phyloP scores from a whole-genome alignment of 2,888 invertebrate genomes.

The Diploptera punctata region DNA sequence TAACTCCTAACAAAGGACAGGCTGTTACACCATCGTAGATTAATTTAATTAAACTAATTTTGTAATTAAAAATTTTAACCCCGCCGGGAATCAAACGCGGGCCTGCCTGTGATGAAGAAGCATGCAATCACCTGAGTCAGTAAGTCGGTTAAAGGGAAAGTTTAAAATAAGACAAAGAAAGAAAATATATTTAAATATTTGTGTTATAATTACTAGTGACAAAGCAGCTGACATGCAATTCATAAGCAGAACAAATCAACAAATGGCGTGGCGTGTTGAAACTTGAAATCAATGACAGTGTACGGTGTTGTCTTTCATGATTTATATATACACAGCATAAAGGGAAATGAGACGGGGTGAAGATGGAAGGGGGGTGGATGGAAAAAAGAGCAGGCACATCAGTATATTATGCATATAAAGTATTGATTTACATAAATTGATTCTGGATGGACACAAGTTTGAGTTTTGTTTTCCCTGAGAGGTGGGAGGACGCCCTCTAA shows the following conservation, averaged over 20 bases:
- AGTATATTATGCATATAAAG: conserved; percentile 20
- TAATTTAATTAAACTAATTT: too few species aligned
- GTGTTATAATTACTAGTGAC: too few species aligned
- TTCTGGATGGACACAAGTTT: conserved; percentile 23
- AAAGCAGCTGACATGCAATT: too few species aligned
- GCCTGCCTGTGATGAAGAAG: too few species aligned
- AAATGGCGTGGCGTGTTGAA: background rate
- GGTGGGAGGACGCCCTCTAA: background rate
- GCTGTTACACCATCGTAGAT: too few species aligned
- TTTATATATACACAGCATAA: conserved; percentile 26
- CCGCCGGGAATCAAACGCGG: too few species aligned
- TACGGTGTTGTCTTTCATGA: conserved; percentile 15
- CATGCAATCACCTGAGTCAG: too few species aligned
- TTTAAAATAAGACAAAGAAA: too few species aligned
- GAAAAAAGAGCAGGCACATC: background rate
- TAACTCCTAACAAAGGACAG: too few species aligned
- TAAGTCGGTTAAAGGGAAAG: too few species aligned
- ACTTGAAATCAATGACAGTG: background rate
- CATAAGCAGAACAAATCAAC: background rate
- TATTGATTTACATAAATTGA: conserved; percentile 34
- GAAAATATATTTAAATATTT: too few species aligned
- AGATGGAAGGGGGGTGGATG: conserved; percentile 35
- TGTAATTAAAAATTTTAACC: too few species aligned
- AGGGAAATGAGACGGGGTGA: conserved; percentile 9
- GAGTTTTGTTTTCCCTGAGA: conserved; percentile 1